Evolutionary conservation across 2,113 vertebrate genomes (phyloP).

Genomic region (Cololabis saira): DNA sequence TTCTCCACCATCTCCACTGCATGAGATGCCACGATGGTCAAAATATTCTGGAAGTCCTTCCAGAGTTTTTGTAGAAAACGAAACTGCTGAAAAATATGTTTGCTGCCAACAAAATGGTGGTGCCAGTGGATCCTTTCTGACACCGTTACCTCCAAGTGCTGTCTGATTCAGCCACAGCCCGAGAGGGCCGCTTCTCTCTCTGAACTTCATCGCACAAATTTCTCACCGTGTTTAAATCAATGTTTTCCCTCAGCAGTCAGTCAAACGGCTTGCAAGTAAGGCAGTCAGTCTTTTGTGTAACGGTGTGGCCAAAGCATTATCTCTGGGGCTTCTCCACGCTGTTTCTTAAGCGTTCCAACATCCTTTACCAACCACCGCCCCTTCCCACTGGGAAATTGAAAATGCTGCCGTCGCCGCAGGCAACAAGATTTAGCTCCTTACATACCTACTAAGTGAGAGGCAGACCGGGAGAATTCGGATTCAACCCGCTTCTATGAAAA

Average conservation of each 20-base stretch:
- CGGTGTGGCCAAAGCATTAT: constrained; percentile 79
- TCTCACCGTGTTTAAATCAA: constrained; percentile 9
- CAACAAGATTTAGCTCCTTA: constrained; percentile 77
- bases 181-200: constrained; percentile 11
- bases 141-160: too few relatives aligned
- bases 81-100: too few relatives aligned
- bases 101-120: too few relatives aligned
- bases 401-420: constrained; percentile 74
- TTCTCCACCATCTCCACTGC: too few relatives aligned
- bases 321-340: constrained; percentile 74
- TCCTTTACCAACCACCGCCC: constrained; percentile 67
- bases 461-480: constrained; percentile 21
- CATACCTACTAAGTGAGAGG: constrained; percentile 74
- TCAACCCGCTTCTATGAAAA: constrained; percentile 23
- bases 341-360: constrained; percentile 75
- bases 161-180: neutral
- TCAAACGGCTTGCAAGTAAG: constrained; percentile 53
- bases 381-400: constrained; percentile 81
- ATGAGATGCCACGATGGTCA: too few relatives aligned
- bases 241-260: constrained; percentile 28
- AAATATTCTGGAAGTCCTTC: neutral
- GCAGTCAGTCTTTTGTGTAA: constrained; percentile 64
- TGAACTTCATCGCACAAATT: constrained; percentile 25
- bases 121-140: too few relatives aligned
- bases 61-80: too few relatives aligned